Evolutionary conservation across 2,888 invertebrate species (phyloP), one percentile per base, ranked within the genome.

Genomic region (Campoplex nolae): DNA sequence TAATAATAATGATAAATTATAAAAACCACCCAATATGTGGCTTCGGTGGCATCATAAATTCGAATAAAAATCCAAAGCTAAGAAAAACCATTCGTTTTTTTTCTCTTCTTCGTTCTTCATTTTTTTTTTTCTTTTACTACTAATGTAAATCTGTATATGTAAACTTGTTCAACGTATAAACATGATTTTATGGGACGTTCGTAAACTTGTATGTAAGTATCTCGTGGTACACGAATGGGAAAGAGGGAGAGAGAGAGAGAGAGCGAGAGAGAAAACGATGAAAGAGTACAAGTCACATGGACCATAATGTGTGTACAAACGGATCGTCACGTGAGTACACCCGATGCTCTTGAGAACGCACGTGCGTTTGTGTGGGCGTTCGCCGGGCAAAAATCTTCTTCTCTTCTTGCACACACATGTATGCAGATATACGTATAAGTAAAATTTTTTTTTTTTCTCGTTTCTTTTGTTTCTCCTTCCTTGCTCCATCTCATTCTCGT

Each of bases 291-390:
- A 70, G 65, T 83, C 80, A 58, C 81, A 71, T 78, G 67, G 78
- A 78, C 58, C 76, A 71, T 81, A 83, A 86, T 83, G 85, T 81
- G 78, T 88, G 84, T 86, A 85, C 85, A 87, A 88, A 85, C 87
- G 82, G 48, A 84, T 84, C 88, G 88, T 89, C 88, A 89, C 88
- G 87, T 85, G 88, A 86, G 88, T 86, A 86, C 83, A 74, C 35
- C 70, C 65, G 23, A 68, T 73, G 80, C 73, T 82, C 84, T 84
- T 77, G 83, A 82, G 56, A 82, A 88, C 86, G 83, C 86, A 88
- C 88, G 89, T 88, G 89, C 86, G 88, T 86, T 87, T 80, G 88
- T 88, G 89, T 88, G 85, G 89, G 88, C 85, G 89, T 87, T 70
- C 70, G 18, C 51, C 18, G 51, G 35, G 45, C 74, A 42, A 16